Evolutionary conservation across 2,888 invertebrate genomes (phyloP), one percentile per base, ranked within the genome.

Genomic region (Aphodius sticticus): DNA sequence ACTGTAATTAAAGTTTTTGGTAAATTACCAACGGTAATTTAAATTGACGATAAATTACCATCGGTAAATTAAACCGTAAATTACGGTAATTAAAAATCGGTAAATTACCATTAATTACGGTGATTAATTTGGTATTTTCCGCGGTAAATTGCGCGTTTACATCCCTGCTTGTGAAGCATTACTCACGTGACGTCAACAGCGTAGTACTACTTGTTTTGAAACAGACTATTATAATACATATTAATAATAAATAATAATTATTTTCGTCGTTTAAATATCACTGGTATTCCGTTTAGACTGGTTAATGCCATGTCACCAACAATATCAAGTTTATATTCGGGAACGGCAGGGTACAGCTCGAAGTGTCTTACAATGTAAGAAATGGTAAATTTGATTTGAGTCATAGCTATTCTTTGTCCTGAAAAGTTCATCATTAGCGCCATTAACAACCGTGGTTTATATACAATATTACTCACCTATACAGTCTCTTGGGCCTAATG

Each of bases 361-460:
- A 74, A 74, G 35, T 72, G 74, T 35, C 35, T 26, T 12, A 74
- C 2, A 36, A 74, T 26, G 35, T 26, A 74, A 9, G 36, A 74
- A 36, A 74, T 74, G 9, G 37, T 35, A 74, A 74, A 74, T 7
- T 74, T 74, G 26, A 74, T 74, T 74, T 74, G 36, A 74, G n/a
- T 35, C 74, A 74, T 74, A 12, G 74, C 74, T n/a, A 74, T 74
- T 36, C 35, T 74, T 35, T 35, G 35, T 74, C 74, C 74, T 74
- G 4, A 2, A 74, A 74, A 6, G 12, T 53, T 12, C 53, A 53
- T 12, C 53, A 12, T 53, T 53, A 53, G 1, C 53, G 7, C n/a
- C 35, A 35, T 74, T 3, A 6, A 74, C 37, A 6, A 26, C 5
- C 6, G 26, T 6, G 26, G 6, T 35, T 74, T 53, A 12, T 2